Evolutionary conservation across 1,140 invertebrate species (phyloP).

Genomic region (Cylas formicarius): DNA sequence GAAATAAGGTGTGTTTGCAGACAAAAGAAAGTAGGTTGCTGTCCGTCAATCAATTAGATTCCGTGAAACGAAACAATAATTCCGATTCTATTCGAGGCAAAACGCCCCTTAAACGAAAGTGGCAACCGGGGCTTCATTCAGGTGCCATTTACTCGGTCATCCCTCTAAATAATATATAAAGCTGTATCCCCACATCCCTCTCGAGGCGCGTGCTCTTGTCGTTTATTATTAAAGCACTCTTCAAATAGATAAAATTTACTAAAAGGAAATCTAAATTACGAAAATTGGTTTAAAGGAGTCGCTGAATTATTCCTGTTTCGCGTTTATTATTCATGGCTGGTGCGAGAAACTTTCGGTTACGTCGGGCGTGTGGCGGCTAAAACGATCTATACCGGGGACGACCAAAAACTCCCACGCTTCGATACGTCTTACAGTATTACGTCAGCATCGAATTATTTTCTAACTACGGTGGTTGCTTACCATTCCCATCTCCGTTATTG

Average conservation of each 20-base stretch:
- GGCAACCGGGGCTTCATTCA: too few relatives aligned
- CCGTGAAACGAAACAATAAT: too few relatives aligned
- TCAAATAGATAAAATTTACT: constrained; percentile 24
- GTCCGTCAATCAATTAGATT: too few relatives aligned
- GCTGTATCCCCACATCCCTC: constrained; percentile 6
- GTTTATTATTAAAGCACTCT: constrained; percentile 19
- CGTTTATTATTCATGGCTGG: constrained; percentile 16
- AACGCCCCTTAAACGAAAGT: too few relatives aligned
- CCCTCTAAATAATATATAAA: constrained; percentile 18
- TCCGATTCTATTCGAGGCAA: too few relatives aligned
- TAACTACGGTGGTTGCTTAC: constrained; percentile 26
- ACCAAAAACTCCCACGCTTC: too few relatives aligned
- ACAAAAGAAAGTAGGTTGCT: too few relatives aligned
- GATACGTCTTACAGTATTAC: too few relatives aligned
- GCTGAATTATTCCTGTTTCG: constrained; percentile 14
- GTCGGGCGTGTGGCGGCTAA: too few relatives aligned
- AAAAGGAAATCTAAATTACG: constrained; percentile 23
- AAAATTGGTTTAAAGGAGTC: constrained; percentile 20
- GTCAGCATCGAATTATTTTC: too few relatives aligned
- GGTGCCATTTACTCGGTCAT: constrained; percentile 18
- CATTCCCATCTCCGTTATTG: constrained; percentile 24
- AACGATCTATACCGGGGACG: too few relatives aligned
- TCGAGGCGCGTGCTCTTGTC: constrained; percentile 8
- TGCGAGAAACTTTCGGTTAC: constrained; percentile 3
- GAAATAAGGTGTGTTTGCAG: too few relatives aligned